These are phyloP conservation scores for Trimorus sp. DNA, from an alignment of 2,888 invertebrate genomes.

Conservation along the genomic window DNA sequence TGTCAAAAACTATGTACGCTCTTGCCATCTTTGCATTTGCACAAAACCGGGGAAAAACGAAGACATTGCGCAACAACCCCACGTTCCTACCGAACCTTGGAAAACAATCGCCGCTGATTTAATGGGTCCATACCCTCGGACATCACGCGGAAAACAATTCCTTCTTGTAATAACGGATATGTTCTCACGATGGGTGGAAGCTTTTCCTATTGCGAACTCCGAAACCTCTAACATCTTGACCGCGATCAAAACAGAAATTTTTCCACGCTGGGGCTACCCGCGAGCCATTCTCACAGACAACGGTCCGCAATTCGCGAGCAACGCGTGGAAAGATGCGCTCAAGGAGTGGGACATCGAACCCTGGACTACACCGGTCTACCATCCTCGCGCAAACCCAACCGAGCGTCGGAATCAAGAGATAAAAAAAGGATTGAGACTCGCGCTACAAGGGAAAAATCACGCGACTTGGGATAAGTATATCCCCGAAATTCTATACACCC, in stretches of 20 bases:
- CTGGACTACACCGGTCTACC: conserved; percentile 42
- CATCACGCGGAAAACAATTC: conserved; percentile 24
- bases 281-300: conserved; percentile 9
- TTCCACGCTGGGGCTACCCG: conserved; percentile 19
- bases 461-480: conserved; percentile 19
- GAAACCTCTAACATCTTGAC: conserved; percentile 9
- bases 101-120: conserved; percentile 27
- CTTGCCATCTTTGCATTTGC: conserved; percentile 23
- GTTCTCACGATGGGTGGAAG: conserved; percentile 36
- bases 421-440: conserved; percentile 30
- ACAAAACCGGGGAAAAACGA: conserved; percentile 25
- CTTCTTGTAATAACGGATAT: conserved; percentile 30
- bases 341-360: conserved; percentile 6
- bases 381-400: conserved; percentile 32
- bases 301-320: conserved; percentile 28
- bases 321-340: not conserved
- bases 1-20: conserved; percentile 21
- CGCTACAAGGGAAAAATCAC: not conserved
- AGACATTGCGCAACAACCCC: conserved; percentile 4
- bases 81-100: conserved; percentile 15
- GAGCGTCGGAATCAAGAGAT: conserved; percentile 31
- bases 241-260: conserved; percentile 7
- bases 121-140: conserved; percentile 28
- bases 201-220: not conserved
- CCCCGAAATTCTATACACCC: conserved; percentile 15